Evolutionary conservation across 2,888 invertebrate genomes (phyloP), one percentile per base, ranked within the genome.

Genomic region (Catocala nupta): DNA sequence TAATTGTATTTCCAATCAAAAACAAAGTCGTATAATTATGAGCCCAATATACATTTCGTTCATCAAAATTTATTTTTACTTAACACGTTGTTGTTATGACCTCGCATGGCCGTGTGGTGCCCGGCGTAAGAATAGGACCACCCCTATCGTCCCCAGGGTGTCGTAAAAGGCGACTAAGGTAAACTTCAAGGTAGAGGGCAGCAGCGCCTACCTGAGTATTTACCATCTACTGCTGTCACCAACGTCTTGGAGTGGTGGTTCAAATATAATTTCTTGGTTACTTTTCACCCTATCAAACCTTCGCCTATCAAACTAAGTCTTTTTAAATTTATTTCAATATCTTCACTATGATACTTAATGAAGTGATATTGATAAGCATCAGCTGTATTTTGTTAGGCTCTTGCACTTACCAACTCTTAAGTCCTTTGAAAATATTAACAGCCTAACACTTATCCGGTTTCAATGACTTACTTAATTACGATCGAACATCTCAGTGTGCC

Each of bases 121-220:
- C 70, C 61, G 61, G 61, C 59, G 51, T 16, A 4, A 48, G 25
- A 49, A 65, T 51, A 71, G 50, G 51, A 54, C 57, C 61, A 69
- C 58, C 60, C 63, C 39, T 51, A 3, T 55, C 45, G 12, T 47
- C 47, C 49, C 57, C 1, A 25, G 53, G 61, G 59, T 70, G 65
- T 73, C 68, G 63, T 63, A 70, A 59, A 48, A 68, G 63, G 59
- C 70, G 61, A 70, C 67, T 63, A 63, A 72, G 65, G 63, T 60
- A 56, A 1, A 0, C 4, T 25, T 13, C 47, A 25, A 13, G 44
- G 48, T 54, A 16, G 53, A 50, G 12, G 59, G 11, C 25, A 69
- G 13, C 55, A 59, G 59, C 48, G 8, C 42, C 53, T n/a, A 10
- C 43, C 53, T 59, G 48, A 10, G 47, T 59, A 53, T 2, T 25